Evolutionary conservation across 2,888 invertebrate genomes (phyloP).

Genomic region (Aelia acuminata): DNA sequence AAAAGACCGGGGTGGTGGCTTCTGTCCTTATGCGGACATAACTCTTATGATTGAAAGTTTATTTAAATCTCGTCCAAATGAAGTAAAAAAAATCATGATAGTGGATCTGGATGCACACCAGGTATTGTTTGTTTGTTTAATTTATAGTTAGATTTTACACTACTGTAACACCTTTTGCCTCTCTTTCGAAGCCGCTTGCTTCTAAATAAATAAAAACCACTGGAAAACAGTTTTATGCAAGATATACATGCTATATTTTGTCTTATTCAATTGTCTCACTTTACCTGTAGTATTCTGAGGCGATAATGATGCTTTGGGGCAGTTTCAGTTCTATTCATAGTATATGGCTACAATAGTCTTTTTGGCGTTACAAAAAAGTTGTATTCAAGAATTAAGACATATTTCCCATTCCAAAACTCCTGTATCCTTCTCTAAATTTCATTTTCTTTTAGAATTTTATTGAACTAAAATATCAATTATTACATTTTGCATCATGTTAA

Average conservation of each 20-base stretch:
- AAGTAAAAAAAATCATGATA: slow-evolving; percentile 81
- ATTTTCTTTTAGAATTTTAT: no score
- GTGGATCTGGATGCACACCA: slow-evolving; percentile 90
- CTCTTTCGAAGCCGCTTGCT: neutral
- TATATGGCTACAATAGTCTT: neutral
- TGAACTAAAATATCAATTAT: neutral
- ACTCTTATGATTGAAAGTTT: slow-evolving; percentile 82
- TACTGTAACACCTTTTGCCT: neutral
- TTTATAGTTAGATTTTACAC: neutral
- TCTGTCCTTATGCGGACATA: slow-evolving; percentile 93
- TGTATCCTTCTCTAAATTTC: neutral
- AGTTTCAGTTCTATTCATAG: neutral
- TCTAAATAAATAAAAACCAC: no score
- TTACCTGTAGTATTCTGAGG: neutral
- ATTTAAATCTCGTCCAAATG: slow-evolving; percentile 72
- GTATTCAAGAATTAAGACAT: neutral
- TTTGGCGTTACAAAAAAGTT: neutral
- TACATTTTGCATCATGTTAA: no score
- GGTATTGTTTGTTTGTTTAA: slow-evolving; percentile 6
- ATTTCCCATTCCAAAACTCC: neutral
- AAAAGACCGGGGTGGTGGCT: slow-evolving; percentile 82
- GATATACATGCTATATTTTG: neutral
- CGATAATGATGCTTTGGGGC: neutral
- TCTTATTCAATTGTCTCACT: neutral
- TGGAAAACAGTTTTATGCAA: neutral